A percentile compares a stretch with the other conserved stretches of the same genome.
Conservation (phyloP, 2,888 invertebrate species). For the Drosophila stalkeri region DNA sequence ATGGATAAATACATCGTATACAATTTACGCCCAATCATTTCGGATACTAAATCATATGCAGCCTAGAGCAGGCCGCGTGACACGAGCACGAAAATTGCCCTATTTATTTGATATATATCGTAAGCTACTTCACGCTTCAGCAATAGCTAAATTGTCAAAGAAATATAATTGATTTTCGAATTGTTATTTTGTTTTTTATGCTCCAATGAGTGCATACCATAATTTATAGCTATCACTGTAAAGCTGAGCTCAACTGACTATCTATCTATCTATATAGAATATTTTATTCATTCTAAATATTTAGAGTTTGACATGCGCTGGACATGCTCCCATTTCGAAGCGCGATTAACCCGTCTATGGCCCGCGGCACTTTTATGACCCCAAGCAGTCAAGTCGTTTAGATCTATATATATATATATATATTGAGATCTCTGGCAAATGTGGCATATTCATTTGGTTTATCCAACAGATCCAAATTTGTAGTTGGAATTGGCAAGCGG, state of each 20-base stretch:
- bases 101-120: background rate
- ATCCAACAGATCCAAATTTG: constrained; percentile 31
- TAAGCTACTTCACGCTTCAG: background rate
- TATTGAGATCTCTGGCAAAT: background rate
- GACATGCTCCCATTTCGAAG: background rate
- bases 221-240: background rate
- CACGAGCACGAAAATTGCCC: background rate
- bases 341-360: constrained; percentile 25
- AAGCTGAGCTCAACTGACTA: background rate
- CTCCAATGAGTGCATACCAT: background rate
- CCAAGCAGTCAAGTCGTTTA: constrained; percentile 18
- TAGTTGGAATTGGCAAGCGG: constrained; percentile 26
- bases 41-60: constrained; percentile 11
- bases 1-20: background rate
- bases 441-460: constrained; percentile 2
- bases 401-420: constrained; percentile 2
- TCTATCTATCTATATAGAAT: background rate
- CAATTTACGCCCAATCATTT: constrained; percentile 12
- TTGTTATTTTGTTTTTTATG: background rate
- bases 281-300: background rate
- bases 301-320: background rate
- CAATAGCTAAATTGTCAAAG: background rate
- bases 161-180: background rate
- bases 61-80: constrained; percentile 14
- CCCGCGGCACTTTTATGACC: constrained; percentile 53